These are phyloP conservation scores for Echiichthys vipera DNA, from an alignment of 2,797 vertebrate genomes.

Conservation along the genomic window DNA sequence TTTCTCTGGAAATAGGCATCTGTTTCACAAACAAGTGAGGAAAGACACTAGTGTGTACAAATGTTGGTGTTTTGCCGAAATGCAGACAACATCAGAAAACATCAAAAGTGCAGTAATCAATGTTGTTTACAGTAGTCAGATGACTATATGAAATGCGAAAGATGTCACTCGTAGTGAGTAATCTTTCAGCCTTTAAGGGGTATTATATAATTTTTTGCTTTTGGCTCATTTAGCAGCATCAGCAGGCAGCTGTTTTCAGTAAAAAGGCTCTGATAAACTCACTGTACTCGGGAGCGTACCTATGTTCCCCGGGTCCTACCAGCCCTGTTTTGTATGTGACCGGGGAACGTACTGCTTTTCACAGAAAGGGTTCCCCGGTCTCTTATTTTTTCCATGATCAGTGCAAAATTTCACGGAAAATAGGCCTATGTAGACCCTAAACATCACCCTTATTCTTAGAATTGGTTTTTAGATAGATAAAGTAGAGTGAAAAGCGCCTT, in stretches of 20 bases:
- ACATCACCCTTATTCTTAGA: no score
- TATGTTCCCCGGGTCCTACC: no score
- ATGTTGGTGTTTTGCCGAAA: neutral
- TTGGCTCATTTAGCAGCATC: neutral
- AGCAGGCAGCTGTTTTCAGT: neutral
- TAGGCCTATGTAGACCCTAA: no score
- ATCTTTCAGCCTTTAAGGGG: neutral
- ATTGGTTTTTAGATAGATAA: no score
- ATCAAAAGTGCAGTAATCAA: neutral
- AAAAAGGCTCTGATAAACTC: neutral
- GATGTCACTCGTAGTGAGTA: neutral
- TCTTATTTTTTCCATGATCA: no score
- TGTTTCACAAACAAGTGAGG: constrained; percentile 18
- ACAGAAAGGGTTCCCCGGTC: no score
- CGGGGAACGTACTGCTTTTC: no score
- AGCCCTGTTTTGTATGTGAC: no score
- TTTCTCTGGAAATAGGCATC: constrained; percentile 30
- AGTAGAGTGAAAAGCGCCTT: no score
- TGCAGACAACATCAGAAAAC: neutral
- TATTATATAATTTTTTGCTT: neutral
- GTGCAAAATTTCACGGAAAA: no score
- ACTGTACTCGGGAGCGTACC: no score
- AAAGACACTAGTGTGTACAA: neutral
- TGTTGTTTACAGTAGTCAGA: neutral
- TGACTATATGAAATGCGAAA: neutral